Conservation (phyloP, 2,888 invertebrate species). For the Anagyrus pseudococci region DNA sequence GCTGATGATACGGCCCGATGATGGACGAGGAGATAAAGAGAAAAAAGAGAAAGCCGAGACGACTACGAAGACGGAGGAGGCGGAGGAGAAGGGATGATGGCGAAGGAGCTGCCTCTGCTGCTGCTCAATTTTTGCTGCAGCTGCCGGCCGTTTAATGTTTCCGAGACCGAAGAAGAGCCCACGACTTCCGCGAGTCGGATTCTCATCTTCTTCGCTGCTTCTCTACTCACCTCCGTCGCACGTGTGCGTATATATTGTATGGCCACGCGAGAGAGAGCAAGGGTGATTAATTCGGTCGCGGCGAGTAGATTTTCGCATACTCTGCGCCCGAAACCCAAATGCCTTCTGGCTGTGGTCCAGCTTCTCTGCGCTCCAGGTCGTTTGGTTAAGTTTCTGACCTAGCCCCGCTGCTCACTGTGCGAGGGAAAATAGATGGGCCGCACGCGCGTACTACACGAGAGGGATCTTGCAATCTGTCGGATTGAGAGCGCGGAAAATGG, state of each 20-base stretch:
- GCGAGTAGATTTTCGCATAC: neutral
- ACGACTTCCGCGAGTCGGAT: conserved; percentile 47
- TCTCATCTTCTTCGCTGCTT: conserved; percentile 29
- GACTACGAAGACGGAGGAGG: too few relatives aligned
- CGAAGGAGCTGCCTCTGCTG: neutral
- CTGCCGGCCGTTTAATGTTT: conserved; percentile 44
- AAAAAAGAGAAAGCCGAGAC: conserved; percentile 36
- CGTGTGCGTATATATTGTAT: neutral
- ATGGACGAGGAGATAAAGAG: conserved; percentile 27
- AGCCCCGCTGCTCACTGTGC: neutral
- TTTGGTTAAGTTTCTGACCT: neutral
- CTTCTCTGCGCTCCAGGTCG: too few relatives aligned
- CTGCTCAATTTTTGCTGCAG: conserved; percentile 29
- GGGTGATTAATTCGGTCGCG: conserved; percentile 23
- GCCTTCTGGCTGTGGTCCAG: conserved; percentile 4
- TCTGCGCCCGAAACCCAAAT: conserved; percentile 3
- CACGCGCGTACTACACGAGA: too few relatives aligned
- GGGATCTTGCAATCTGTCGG: too few relatives aligned
- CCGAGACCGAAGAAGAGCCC: conserved; percentile 40
- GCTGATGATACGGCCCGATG: conserved; percentile 1
- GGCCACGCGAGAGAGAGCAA: neutral
- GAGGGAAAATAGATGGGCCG: neutral
- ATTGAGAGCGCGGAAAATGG: too few relatives aligned
- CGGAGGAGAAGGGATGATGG: conserved; percentile 23
- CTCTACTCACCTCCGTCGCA: neutral